Base-by-base conservation (phyloP, 2,797 vertebrate genomes). In the Hyperoplus lanceolatus region DNA sequence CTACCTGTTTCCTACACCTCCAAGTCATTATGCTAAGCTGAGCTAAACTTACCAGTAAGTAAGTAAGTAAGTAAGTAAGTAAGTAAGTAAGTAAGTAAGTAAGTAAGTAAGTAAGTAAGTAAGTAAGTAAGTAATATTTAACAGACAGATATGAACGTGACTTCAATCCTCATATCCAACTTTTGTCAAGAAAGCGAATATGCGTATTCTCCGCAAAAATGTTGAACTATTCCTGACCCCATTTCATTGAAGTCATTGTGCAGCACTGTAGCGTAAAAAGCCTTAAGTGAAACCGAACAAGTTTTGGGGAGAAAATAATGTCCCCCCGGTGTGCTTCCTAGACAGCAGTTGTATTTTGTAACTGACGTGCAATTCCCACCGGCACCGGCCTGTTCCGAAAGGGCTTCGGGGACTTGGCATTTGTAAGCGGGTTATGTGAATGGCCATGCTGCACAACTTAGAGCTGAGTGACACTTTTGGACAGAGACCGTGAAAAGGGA, bases 381-480 rank as follows among this genome's bases (percentile, higher is more conserved):
- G 39, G 49, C 57, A 42, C 16, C 41, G 18, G 59, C 57, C 58
- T 75, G 53, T 61, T 62, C 38, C 14, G 57, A 29, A 29, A 75
- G 38, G 29, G 85, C 48, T 85, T 75, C 53, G 64, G 29, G 63
- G 54, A 83, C 54, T 48, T 81, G 81, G 73, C 79, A 64, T 84
- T 70, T 78, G 82, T 76, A 69, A 63, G 61, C 3, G 41, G 70
- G 60, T 81, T 81, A 68, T 80, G 73, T 86, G 75, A 85, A 86
- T 66, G 61, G 58, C 78, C 76, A 88, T 66, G 72, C 75, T 83
- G 70, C 72, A 79, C 65, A 86, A 81, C 84, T 91, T 83, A 74
- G 82, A 89, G 73, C 81, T 79, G 81, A 81, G 81, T 89, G 90
- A 92, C 89, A 90, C 80, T 89, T 94, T 89, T 91, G 84, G 87